Evolutionary conservation across 2,113 vertebrate species (phyloP).

Genomic region (Sterrhoptilus dennistouni): DNA sequence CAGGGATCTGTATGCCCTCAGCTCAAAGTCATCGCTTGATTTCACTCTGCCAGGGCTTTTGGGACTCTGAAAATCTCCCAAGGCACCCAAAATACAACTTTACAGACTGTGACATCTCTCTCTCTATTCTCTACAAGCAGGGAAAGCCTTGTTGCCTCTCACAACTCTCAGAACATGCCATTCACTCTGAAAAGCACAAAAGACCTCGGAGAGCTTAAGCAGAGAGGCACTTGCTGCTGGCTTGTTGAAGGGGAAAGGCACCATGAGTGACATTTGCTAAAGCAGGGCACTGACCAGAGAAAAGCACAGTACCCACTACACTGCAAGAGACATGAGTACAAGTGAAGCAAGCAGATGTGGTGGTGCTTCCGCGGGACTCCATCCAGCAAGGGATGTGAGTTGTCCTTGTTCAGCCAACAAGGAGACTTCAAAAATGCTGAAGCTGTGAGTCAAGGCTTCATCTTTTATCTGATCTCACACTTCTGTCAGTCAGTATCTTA

Average conservation of each 20-base stretch:
- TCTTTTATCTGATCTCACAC: constrained; percentile 14
- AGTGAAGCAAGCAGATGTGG: neutral
- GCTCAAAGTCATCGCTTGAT: neutral
- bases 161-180: neutral
- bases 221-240: neutral
- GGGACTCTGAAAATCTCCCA: neutral
- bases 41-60: neutral
- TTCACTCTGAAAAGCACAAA: neutral
- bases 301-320: neutral
- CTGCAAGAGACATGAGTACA: neutral
- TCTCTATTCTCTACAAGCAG: neutral
- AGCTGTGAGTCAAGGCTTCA: neutral
- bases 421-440: neutral
- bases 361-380: neutral
- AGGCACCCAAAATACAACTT: neutral
- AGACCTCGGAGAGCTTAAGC: neutral
- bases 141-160: neutral
- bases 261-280: neutral
- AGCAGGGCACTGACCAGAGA: neutral
- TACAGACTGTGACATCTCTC: neutral
- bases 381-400: neutral
- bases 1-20: neutral
- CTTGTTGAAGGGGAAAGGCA: neutral
- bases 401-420: neutral
- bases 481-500: constrained; percentile 3